Evolutionary conservation across 2,797 vertebrate genomes (phyloP), one percentile per base, ranked within the genome.

Genomic region (Novumbra hubbsi): DNA sequence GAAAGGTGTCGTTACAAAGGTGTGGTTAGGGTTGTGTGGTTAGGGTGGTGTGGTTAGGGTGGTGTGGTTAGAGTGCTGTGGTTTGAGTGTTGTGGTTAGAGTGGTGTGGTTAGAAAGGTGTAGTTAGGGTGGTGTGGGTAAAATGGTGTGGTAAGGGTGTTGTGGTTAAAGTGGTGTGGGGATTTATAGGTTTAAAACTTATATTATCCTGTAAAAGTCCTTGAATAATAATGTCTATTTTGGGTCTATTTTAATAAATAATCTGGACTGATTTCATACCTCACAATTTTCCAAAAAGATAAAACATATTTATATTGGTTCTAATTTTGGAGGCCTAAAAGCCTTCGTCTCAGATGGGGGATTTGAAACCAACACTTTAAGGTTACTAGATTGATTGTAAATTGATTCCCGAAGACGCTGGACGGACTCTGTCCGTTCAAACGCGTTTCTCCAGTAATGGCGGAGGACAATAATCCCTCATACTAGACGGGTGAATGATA

Each of bases 381-480:
- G 62, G 80, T 77, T 73, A 77, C 78, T 80, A 60, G 60, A 77
- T 30, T 16, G 74, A 62, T 32, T 65, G 57, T 60, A 41, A 74
- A 75, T 80, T 63, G 72, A 81, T 84, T 19, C 7, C 69, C 50
- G 66, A 49, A 60, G 74, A 76, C 73, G 68, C 49, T 67, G 70
- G 68, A 67, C 71, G 62, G 76, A n/a, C 78, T 78, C 76, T 55
- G 57, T 70, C 69, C 71, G 52, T 50, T 77, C n/a, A 57, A 73
- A 27, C 70, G 72, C 69, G 11, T 55, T 70, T 62, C 73, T 63
- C 75, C 73, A 76, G 62, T 73, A 70, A 70, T 3, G 50, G 30
- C 52, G 72, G 68, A 63, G 69, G 32, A 27, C 77, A 78, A 87
- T 72, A 57, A 88, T 88, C 86, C 81, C 86, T 86, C 8, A 84